Percentiles rank a stretch among this genome's conserved stretches.
These are phyloP conservation scores for Oreochromis niloticus DNA, from an alignment of 2,113 vertebrate species.

Conservation along the genomic window DNA sequence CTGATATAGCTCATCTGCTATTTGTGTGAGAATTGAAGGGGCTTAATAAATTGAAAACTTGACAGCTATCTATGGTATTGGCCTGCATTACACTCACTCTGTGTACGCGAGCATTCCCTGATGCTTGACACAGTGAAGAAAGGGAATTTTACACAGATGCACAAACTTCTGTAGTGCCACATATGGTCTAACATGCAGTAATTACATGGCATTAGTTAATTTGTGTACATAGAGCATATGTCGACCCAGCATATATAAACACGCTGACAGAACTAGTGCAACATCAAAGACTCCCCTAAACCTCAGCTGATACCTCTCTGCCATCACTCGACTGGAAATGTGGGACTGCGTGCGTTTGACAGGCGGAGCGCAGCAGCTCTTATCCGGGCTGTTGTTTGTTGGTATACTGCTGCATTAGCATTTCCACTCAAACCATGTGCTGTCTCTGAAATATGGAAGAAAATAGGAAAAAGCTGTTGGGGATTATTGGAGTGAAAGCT, in stretches of 20 bases:
- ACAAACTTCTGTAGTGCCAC: neutral
- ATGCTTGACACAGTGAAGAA: neutral
- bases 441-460: neutral
- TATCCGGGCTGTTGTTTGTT: neutral
- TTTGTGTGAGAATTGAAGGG: neutral
- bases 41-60: neutral
- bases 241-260: neutral
- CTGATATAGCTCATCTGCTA: neutral
- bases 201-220: neutral
- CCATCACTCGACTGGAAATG: neutral
- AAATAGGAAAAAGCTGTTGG: neutral
- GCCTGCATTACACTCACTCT: constrained; percentile 9
- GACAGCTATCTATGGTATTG: neutral
- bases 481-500: neutral
- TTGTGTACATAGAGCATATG: neutral
- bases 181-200: neutral
- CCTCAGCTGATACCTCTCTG: neutral
- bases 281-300: neutral
- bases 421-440: neutral
- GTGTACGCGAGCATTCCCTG: neutral
- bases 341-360: neutral
- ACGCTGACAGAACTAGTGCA: neutral
- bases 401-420: neutral
- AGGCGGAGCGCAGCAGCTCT: neutral
- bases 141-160: neutral